Evolutionary conservation across 2,888 invertebrate species (phyloP), one percentile per base, ranked within the genome.

Genomic region (Leptarthrus brevirostris): DNA sequence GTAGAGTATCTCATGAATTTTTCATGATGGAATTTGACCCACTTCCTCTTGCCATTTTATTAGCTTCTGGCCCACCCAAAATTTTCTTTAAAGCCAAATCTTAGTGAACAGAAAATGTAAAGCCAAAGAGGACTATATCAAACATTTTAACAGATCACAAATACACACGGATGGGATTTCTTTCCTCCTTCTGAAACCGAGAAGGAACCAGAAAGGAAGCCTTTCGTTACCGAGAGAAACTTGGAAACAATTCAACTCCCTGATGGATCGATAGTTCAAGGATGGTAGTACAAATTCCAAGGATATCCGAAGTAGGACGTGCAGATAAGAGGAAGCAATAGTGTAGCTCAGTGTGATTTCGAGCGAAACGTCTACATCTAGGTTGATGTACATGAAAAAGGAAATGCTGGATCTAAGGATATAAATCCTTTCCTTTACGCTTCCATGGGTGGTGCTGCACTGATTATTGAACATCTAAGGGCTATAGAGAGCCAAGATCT

Each of bases 211-310:
- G 47, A 6, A 22, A 20, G 26, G 12, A 44, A 47, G 14, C 44
- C n/a, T 22, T 40, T 3, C n/a, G 47, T 16, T 24, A 26, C 53
- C 16, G 12, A 26, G 22, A 16, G 24, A 66, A 66, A 66, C 66
- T 44, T 66, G 66, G 66, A 66, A 66, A 66, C 66, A 66, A 66
- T 66, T 66, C 66, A 66, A 66, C 66, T 47, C 47, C 12, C 40
- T 66, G 66, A 66, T 26, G 49, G 66, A 66, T 66, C 66, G 66
- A 66, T 66, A 66, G 66, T 47, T 66, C 66, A 49, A 49, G 49
- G 66, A 66, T 66, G 66, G 66, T 24, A 47, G 47, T 47, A 66
- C 66, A 66, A 66, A 66, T 66, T 66, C 66, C 47, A 66, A 66
- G 66, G 66, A 66, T 66, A 66, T 66, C 66, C 49, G 49, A 66